These are phyloP conservation scores for Acanthochromis polyacanthus DNA, from an alignment of 2,113 vertebrate species.

Conservation along the genomic window DNA sequence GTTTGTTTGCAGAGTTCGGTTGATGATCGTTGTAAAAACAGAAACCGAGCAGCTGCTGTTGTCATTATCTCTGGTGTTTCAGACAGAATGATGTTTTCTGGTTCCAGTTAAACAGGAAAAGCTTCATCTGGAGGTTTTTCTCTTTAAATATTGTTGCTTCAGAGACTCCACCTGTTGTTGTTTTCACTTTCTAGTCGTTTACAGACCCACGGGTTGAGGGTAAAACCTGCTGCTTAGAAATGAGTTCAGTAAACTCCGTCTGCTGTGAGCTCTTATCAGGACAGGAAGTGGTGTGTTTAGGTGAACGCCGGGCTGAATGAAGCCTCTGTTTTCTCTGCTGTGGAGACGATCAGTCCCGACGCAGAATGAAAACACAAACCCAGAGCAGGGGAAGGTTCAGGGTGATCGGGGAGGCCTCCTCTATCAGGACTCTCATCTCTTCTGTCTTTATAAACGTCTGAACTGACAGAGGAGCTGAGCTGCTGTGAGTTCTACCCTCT, in stretches of 20 bases:
- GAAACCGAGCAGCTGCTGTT: too few species aligned
- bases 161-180: too few species aligned
- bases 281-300: conserved; percentile 34
- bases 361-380: not conserved
- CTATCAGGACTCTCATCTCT: conserved; percentile 67
- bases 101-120: too few species aligned
- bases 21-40: too few species aligned
- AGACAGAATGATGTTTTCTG: too few species aligned
- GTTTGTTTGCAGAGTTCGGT: too few species aligned
- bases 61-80: too few species aligned
- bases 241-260: conserved; percentile 23
- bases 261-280: conserved; percentile 31
- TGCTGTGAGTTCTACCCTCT: conserved; percentile 41
- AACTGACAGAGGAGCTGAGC: conserved; percentile 64
- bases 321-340: conserved; percentile 30
- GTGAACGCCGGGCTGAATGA: conserved; percentile 63
- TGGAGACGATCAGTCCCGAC: conserved; percentile 20
- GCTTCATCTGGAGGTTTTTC: too few species aligned
- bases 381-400: too few species aligned
- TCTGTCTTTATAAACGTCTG: conserved; percentile 66
- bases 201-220: too few species aligned
- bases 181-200: too few species aligned
- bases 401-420: conserved; percentile 50
- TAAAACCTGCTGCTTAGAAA: conserved; percentile 25
- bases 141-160: too few species aligned